These are phyloP conservation scores for Drosophila melanocephala DNA, from an alignment of 2,888 invertebrate genomes.

Conservation along the genomic window DNA sequence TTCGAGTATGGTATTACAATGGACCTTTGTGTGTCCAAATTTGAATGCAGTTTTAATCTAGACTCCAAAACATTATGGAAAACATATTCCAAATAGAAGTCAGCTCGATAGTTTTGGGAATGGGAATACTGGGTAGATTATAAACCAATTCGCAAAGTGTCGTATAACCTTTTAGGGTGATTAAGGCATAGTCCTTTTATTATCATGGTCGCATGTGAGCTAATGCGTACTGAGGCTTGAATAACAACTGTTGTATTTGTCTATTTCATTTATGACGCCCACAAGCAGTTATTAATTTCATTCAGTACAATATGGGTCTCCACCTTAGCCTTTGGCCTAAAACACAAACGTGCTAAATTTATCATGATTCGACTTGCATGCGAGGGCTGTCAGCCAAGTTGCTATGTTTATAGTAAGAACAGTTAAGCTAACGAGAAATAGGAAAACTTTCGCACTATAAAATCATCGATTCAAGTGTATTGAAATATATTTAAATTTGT, in stretches of 20 bases:
- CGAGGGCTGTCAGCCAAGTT: constrained; percentile 18
- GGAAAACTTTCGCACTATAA: neutral
- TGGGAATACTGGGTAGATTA: neutral
- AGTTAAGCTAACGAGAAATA: neutral
- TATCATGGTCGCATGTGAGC: neutral
- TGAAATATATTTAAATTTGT: no score
- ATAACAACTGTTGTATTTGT: constrained; percentile 14
- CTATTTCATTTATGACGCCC: constrained; percentile 25
- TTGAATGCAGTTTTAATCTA: neutral
- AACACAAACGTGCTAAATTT: constrained; percentile 5
- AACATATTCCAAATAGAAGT: neutral
- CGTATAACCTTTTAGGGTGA: neutral
- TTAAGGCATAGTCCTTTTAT: neutral
- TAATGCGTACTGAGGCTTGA: neutral
- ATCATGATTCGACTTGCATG: neutral
- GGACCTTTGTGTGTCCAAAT: neutral
- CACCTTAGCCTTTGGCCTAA: constrained; percentile 5
- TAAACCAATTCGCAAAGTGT: neutral
- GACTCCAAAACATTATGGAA: neutral
- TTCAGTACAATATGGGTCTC: constrained; percentile 1
- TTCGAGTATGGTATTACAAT: no score
- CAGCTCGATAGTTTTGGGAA: neutral
- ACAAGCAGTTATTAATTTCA: constrained; percentile 24
- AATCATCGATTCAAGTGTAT: neutral
- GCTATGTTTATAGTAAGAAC: neutral